phyloP scores from a whole-genome alignment of 2,113 vertebrate genomes.

The Macroglossus sobrinus region DNA sequence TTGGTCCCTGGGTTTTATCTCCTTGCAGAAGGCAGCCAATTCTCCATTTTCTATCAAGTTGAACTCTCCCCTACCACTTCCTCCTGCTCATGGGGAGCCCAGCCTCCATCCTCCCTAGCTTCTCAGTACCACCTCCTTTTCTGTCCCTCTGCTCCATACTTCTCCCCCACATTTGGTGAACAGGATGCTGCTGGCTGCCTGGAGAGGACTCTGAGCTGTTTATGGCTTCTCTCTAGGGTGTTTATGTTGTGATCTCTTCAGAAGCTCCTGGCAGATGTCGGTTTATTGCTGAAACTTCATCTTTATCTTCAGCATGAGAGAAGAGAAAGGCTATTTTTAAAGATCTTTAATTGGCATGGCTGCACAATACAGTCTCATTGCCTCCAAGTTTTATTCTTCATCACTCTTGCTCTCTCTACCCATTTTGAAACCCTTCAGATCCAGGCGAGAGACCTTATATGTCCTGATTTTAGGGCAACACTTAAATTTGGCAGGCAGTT shows the following conservation, averaged over 20 bases:
- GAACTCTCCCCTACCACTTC: neutral
- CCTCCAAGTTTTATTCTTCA: constrained; percentile 44
- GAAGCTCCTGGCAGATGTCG: constrained; percentile 59
- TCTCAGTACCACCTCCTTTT: neutral
- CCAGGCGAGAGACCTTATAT: constrained; percentile 52
- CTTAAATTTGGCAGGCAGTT: constrained; percentile 63
- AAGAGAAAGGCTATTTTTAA: constrained; percentile 51
- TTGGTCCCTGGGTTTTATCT: neutral
- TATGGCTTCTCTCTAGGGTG: neutral
- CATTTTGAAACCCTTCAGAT: constrained; percentile 49
- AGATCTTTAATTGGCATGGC: constrained; percentile 16
- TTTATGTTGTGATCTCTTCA: constrained; percentile 47
- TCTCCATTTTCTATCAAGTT: neutral
- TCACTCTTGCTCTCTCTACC: neutral
- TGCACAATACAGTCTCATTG: neutral
- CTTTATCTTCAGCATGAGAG: constrained; percentile 56
- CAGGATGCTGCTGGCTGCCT: neutral
- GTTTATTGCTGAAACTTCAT: constrained; percentile 62
- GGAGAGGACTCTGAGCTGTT: neutral
- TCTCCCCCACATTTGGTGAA: neutral
- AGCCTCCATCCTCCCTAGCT: neutral
- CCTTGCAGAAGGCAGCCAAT: neutral
- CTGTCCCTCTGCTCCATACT: neutral
- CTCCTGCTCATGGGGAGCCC: neutral
- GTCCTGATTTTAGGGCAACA: constrained; percentile 56